phyloP scores from a whole-genome alignment of 2,113 vertebrate species.

The Thalassoma bifasciatum region DNA sequence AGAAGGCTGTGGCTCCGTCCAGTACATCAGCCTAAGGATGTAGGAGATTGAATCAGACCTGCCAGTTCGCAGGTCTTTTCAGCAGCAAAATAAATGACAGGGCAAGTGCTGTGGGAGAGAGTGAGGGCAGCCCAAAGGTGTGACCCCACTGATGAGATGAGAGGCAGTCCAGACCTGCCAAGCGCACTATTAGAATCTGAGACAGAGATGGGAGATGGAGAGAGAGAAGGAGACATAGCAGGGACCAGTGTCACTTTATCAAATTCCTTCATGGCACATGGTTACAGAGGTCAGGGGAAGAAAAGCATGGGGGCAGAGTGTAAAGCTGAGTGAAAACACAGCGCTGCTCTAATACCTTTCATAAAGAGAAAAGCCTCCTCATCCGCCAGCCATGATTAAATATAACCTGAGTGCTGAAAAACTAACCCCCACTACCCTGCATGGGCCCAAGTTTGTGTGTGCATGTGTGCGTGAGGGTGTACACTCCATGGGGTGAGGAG shows the following conservation, averaged over 20 bases:
- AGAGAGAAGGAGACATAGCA: conserved; percentile 54
- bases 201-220: conserved; percentile 62
- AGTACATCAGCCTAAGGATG: conserved; percentile 63
- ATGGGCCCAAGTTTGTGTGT: conserved; percentile 76
- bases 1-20: conserved; percentile 46
- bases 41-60: conserved; percentile 74
- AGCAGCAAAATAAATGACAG: conserved; percentile 77
- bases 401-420: conserved; percentile 75
- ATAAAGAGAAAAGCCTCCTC: conserved; percentile 82
- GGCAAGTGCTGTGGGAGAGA: conserved; percentile 50
- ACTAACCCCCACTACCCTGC: conserved; percentile 72
- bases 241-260: conserved; percentile 80
- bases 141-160: conserved; percentile 79
- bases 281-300: conserved; percentile 80
- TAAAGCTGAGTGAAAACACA: conserved; percentile 83
- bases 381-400: conserved; percentile 80
- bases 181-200: conserved; percentile 70
- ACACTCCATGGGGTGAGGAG: conserved; percentile 79
- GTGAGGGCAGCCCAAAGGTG: conserved; percentile 68
- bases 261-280: conserved; percentile 80
- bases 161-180: conserved; percentile 72
- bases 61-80: conserved; percentile 49
- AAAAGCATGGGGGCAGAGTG: conserved; percentile 76
- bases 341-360: conserved; percentile 81
- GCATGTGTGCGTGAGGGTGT: conserved; percentile 52